Base-by-base conservation (phyloP, 2,113 vertebrate genomes). In the Caracal caracal region DNA sequence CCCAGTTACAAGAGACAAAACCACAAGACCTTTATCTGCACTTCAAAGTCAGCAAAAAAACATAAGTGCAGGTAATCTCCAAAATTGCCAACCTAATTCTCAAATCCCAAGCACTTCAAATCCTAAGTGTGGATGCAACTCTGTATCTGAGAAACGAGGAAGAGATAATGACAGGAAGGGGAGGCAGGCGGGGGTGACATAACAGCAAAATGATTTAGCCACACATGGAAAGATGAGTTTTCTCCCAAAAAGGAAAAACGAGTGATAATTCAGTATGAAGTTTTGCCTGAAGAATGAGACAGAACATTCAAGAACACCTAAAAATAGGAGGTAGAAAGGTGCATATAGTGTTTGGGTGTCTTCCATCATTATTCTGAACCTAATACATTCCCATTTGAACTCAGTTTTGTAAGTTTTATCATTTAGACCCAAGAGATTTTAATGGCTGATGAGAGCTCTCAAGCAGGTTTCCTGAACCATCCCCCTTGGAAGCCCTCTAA, bases 11-110 rank as follows among this genome's bases (percentile, higher is more conserved):
- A 92, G 86, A 97, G 82, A 70, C 93, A 94, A 96, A 97, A 96
- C 96, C 94, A 94, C 92, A 96, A 93, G 92, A 85, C 76, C 88
- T 96, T 97, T 96, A 96, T 96, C 92, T 93, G 82, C 28, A 96
- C 96, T 97, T 97, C 89, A 95, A 97, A 98, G 97, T 76, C 68
- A 90, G 90, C 68, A 66, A 73, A 80, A 95, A 96, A 91, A 63
- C 51, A 13, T 59, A 95, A 93, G 76, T 43, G 59, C 53, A 93
- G 70, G 84, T 95, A 96, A 97, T 90, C 96, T 97, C 88, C 80
- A 33, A 96, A 97, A 97, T 73, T 92, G 86, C 92, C 95, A 90
- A 78, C 59, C 88, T 84, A 93, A 96, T 94, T 94, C 93, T 95
- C 68, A 92, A 96, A 97, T 70, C 56, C 76, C 65, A 93, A 92